These are phyloP conservation scores for Macquaria ambigua DNA, from an alignment of 2,113 vertebrate genomes.

Conservation along the genomic window DNA sequence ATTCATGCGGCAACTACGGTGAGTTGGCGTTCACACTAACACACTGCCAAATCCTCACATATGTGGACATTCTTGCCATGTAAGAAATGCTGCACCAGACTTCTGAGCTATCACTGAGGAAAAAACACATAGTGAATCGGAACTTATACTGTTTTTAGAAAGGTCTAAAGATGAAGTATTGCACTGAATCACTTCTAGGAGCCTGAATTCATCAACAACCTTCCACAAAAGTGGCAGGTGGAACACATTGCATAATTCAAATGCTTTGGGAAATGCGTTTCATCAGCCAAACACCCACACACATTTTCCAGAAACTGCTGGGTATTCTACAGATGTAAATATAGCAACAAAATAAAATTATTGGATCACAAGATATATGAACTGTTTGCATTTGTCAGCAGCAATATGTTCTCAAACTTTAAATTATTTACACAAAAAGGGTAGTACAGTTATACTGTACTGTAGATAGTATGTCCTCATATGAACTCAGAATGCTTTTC, in stretches of 20 bases:
- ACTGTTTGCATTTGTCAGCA: background rate
- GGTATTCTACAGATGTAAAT: slow-evolving; percentile 49
- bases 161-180: slow-evolving; percentile 31
- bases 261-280: slow-evolving; percentile 54
- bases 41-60: background rate
- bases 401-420: background rate
- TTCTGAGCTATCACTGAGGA: background rate
- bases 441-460: background rate
- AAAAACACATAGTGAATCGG: background rate
- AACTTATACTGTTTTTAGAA: slow-evolving; percentile 18
- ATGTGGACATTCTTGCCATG: background rate
- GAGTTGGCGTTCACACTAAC: slow-evolving; percentile 79
- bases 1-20: slow-evolving; percentile 95
- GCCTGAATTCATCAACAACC: slow-evolving; percentile 17
- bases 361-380: background rate
- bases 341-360: slow-evolving; percentile 50
- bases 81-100: background rate
- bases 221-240: slow-evolving; percentile 44
- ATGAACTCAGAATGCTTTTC: background rate
- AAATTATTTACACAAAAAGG: slow-evolving; percentile 8
- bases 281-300: slow-evolving; percentile 62
- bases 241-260: slow-evolving; percentile 58
- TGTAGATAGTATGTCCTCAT: background rate
- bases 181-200: slow-evolving; percentile 20
- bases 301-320: slow-evolving; percentile 48